phyloP scores from a whole-genome alignment of 1,140 invertebrate genomes.

The Neodiprion fabricii region DNA sequence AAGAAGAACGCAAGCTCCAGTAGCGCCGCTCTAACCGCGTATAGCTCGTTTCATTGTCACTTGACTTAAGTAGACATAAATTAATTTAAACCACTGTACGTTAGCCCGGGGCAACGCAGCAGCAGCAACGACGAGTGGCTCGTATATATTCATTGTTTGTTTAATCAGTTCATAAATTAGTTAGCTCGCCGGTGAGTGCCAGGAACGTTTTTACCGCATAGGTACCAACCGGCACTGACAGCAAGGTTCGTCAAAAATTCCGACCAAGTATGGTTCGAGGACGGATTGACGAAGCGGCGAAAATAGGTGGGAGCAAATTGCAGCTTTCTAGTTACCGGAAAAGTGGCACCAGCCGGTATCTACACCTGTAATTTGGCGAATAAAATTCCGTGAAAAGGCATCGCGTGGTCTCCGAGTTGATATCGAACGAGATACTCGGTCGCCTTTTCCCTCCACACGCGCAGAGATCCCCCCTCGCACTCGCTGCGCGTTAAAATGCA shows the following conservation, averaged over 20 bases:
- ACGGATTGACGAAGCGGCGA: background rate
- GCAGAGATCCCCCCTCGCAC: background rate
- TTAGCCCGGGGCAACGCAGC: background rate
- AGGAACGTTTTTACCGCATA: too few species aligned
- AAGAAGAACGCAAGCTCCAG: too few species aligned
- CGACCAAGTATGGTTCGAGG: background rate
- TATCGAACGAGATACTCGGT: background rate
- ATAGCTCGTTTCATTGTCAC: background rate
- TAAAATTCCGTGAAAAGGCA: background rate
- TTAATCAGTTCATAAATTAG: conserved; percentile 6
- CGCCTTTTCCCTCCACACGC: background rate
- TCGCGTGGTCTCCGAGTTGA: background rate
- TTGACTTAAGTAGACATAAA: background rate
- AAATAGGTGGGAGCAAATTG: background rate
- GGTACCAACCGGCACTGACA: too few species aligned
- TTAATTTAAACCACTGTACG: conserved; percentile 1
- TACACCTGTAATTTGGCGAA: background rate
- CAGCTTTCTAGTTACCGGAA: background rate
- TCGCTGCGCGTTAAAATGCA: background rate
- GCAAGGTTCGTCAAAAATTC: background rate
- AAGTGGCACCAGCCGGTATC: background rate
- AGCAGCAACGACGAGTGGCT: background rate
- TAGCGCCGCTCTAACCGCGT: background rate
- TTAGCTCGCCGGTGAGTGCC: background rate
- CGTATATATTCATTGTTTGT: conserved; percentile 5